Evolutionary conservation across 2,888 invertebrate genomes (phyloP).

Genomic region (Sarcophaga carnaria): DNA sequence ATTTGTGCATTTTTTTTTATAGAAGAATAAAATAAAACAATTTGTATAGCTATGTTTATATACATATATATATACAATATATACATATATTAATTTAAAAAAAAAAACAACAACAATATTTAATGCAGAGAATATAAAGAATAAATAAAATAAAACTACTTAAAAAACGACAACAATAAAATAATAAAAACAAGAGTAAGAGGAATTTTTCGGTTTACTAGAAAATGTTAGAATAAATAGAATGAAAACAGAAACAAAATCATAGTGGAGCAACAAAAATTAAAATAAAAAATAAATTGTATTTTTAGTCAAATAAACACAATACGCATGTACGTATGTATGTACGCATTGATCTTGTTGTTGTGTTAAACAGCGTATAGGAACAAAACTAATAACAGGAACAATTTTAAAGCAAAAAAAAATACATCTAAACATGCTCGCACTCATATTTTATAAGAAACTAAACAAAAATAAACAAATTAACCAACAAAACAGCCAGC

Average conservation of each 20-base stretch:
- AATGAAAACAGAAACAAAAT: slow-evolving; percentile 4
- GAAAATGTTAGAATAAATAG: slow-evolving; percentile 3
- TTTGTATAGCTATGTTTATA: no score
- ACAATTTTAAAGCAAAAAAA: neutral
- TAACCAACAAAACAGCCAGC: slow-evolving; percentile 3
- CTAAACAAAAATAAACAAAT: neutral
- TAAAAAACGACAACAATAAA: no score
- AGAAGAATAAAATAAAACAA: neutral
- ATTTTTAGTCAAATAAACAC: neutral
- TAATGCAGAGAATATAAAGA: neutral
- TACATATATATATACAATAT: no score
- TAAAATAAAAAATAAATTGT: slow-evolving; percentile 1
- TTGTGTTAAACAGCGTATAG: neutral
- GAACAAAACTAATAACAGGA: neutral
- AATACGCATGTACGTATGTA: neutral
- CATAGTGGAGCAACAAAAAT: neutral
- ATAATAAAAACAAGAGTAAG: no score
- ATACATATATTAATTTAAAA: no score
- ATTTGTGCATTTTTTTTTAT: neutral
- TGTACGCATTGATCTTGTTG: slow-evolving; percentile 1
- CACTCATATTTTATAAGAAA: neutral
- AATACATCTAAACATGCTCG: neutral
- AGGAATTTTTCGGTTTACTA: neutral
- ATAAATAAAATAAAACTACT: neutral
- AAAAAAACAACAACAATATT: neutral